A percentile compares a stretch with the other conserved stretches of the same genome.
Evolutionary conservation across 2,113 vertebrate species (phyloP).

Genomic region (Stegostoma tigrinum): DNA sequence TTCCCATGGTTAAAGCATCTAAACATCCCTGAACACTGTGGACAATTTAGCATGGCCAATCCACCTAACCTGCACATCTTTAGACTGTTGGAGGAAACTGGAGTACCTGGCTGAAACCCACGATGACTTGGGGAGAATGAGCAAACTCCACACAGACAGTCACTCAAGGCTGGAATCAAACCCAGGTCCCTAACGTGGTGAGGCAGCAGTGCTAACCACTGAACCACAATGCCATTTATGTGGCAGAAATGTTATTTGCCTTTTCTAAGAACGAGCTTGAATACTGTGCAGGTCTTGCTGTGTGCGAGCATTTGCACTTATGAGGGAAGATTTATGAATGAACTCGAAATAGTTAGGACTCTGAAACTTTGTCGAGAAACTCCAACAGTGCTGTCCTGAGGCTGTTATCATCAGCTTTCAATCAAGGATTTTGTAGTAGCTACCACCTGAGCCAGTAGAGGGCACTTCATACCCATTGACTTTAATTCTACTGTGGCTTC

Average conservation of each 20-base stretch:
- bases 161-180: too few species aligned
- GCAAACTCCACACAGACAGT: too few species aligned
- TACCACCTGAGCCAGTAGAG: background rate
- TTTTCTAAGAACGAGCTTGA: background rate
- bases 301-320: background rate
- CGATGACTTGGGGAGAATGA: too few species aligned
- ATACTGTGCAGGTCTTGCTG: background rate
- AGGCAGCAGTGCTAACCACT: too few species aligned
- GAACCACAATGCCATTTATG: background rate
- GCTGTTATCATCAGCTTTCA: background rate
- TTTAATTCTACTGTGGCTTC: background rate
- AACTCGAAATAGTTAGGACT: background rate
- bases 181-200: too few species aligned
- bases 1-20: too few species aligned
- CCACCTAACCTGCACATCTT: too few species aligned
- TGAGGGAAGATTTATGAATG: background rate
- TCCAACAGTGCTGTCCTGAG: background rate
- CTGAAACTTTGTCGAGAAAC: background rate
- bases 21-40: too few species aligned
- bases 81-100: too few species aligned
- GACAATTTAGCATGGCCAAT: too few species aligned
- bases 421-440: background rate
- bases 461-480: background rate
- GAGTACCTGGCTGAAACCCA: too few species aligned
- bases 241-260: background rate